Conservation (phyloP, 2,888 invertebrate species). For the Torymus tubicola region DNA sequence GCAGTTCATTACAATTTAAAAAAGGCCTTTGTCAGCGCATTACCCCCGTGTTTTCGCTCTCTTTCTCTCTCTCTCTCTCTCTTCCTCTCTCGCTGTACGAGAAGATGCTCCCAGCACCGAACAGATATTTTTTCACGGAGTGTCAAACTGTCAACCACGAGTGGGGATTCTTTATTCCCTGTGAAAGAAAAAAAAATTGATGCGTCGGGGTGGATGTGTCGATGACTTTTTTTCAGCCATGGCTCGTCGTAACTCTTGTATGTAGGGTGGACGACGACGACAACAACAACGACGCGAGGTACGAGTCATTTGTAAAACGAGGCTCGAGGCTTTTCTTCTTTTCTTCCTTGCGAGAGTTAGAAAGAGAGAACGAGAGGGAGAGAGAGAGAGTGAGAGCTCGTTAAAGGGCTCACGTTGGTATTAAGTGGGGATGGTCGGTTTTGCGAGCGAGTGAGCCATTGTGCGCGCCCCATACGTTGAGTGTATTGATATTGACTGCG, state of each 20-base stretch:
- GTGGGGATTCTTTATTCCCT: constrained; percentile 47
- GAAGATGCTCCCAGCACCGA: constrained; percentile 29
- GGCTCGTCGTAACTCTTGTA: constrained; percentile 50
- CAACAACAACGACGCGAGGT: constrained; percentile 13
- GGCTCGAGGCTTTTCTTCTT: background rate
- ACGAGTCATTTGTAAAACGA: constrained; percentile 43
- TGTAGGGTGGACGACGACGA: too few relatives aligned
- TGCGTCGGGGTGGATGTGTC: constrained; percentile 14
- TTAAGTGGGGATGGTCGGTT: constrained; percentile 10
- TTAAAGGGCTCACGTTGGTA: constrained; percentile 44
- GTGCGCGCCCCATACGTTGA: constrained; percentile 1
- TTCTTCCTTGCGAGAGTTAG: background rate
- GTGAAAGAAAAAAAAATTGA: constrained; percentile 21
- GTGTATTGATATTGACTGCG: constrained; percentile 49
- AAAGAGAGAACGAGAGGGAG: background rate
- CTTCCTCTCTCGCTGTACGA: background rate
- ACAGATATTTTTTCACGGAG: constrained; percentile 57
- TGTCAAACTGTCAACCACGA: constrained; percentile 55
- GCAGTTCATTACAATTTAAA: constrained; percentile 77
- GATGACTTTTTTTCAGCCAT: constrained; percentile 47
- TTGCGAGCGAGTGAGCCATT: constrained; percentile 42
- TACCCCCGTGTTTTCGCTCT: constrained; percentile 59
- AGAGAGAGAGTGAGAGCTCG: constrained; percentile 5
- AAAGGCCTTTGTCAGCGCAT: constrained; percentile 70
- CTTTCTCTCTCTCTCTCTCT: constrained; percentile 3